Percentiles rank a stretch among this genome's conserved stretches.
Evolutionary conservation across 2,888 invertebrate genomes (phyloP).

Genomic region (Trissolcus japonicus): DNA sequence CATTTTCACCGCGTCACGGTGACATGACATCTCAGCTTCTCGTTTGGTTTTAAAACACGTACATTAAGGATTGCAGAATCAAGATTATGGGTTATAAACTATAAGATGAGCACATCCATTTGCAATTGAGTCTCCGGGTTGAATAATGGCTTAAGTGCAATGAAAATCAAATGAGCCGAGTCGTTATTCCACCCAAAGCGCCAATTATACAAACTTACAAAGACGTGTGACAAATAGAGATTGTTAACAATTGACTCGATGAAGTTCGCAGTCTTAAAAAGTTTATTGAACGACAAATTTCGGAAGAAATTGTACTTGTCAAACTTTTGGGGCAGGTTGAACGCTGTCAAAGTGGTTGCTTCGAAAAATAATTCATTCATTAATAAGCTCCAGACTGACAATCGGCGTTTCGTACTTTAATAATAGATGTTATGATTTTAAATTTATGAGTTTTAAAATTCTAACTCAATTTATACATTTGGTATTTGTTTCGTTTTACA

Average conservation of each 20-base stretch:
- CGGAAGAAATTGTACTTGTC: slow-evolving; percentile 23
- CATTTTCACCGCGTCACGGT: slow-evolving; percentile 68
- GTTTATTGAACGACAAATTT: slow-evolving; percentile 28
- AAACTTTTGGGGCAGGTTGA: slow-evolving; percentile 43
- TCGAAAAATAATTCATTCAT: slow-evolving; percentile 24
- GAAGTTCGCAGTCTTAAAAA: slow-evolving; percentile 50
- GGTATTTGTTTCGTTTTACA: slow-evolving; percentile 3
- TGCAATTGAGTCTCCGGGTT: slow-evolving; percentile 47
- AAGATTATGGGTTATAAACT: slow-evolving; percentile 59
- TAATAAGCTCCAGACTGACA: background rate
- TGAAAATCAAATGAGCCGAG: too few species aligned
- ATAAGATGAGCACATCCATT: slow-evolving; percentile 69
- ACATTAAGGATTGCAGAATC: slow-evolving; percentile 63
- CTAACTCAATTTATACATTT: slow-evolving; percentile 1
- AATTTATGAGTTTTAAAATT: too few species aligned
- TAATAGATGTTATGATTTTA: too few species aligned
- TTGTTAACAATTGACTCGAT: slow-evolving; percentile 65
- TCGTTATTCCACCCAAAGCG: too few species aligned
- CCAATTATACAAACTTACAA: slow-evolving; percentile 65
- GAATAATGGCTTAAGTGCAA: too few species aligned
- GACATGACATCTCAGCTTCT: slow-evolving; percentile 64
- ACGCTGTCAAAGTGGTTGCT: slow-evolving; percentile 36
- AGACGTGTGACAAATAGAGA: slow-evolving; percentile 66
- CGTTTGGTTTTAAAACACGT: slow-evolving; percentile 66
- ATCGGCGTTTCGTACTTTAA: too few species aligned